Conservation (phyloP, 2,797 vertebrate species). For the Apodemus agrarius region DNA sequence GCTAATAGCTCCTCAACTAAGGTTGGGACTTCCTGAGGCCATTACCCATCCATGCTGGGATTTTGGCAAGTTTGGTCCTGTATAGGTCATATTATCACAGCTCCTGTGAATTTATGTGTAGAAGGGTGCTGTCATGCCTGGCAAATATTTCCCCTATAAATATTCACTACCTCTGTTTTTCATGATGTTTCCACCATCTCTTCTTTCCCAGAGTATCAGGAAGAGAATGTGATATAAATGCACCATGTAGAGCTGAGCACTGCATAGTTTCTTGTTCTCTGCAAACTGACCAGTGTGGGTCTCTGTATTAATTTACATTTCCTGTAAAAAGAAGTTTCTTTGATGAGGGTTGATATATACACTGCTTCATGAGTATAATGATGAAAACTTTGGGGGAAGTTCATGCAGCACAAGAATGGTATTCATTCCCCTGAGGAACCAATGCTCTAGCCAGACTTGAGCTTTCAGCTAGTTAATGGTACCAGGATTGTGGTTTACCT, state of each 20-base stretch:
- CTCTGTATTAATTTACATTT: background rate
- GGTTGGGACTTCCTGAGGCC: background rate
- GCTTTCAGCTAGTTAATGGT: background rate
- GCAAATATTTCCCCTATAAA: background rate
- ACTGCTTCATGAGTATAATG: background rate
- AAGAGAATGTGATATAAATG: background rate
- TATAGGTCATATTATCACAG: too few relatives aligned
- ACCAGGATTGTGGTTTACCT: too few relatives aligned
- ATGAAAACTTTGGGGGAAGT: background rate
- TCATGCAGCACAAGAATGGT: background rate
- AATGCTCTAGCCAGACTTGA: background rate
- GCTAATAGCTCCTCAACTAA: background rate
- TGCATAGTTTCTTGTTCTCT: background rate
- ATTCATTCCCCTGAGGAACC: background rate
- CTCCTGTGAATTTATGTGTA: background rate
- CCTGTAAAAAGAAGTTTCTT: background rate
- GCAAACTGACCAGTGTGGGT: background rate
- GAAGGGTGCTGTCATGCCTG: background rate
- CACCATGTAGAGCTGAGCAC: background rate
- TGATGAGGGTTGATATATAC: background rate
- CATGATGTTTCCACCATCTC: background rate
- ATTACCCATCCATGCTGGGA: background rate
- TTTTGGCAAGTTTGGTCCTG: background rate
- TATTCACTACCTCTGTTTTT: background rate
- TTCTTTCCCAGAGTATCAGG: too few relatives aligned